Conservation (phyloP, 1,140 invertebrate species). For the Calycopis cecrops region DNA sequence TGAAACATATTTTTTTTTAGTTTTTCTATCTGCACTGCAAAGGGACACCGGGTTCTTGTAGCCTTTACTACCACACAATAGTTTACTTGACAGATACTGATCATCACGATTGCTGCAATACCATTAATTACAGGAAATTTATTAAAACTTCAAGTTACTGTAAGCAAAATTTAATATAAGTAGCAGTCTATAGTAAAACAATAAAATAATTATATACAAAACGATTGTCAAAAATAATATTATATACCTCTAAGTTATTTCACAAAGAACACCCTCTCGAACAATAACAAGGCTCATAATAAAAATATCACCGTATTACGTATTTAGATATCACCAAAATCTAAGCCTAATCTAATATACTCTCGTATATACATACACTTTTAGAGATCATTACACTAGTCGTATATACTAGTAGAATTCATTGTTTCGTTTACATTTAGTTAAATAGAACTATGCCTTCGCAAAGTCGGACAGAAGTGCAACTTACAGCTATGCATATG, state of each 20-base stretch:
- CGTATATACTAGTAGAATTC: neutral
- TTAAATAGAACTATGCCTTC: too few relatives aligned
- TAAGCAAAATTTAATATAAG: conserved; percentile 54
- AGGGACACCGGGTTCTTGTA: too few relatives aligned
- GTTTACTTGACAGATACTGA: too few relatives aligned
- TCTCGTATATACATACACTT: conserved; percentile 41
- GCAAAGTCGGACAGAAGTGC: too few relatives aligned
- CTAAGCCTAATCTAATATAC: conserved; percentile 33
- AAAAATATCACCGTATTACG: conserved; percentile 70
- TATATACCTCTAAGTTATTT: conserved; percentile 35
- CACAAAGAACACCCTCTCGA: conserved; percentile 28
- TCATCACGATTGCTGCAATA: too few relatives aligned
- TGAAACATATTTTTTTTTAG: too few relatives aligned
- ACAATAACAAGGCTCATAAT: conserved; percentile 55
- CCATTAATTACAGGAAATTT: conserved; percentile 13
- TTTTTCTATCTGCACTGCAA: too few relatives aligned
- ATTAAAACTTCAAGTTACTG: conserved; percentile 27
- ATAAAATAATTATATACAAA: conserved; percentile 56
- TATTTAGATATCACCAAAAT: conserved; percentile 63
- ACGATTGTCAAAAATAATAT: conserved; percentile 51
- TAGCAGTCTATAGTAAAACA: conserved; percentile 54
- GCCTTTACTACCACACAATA: too few relatives aligned
- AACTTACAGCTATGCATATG: too few relatives aligned
- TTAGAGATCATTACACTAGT: conserved; percentile 52
- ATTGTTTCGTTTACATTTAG: conserved; percentile 2